Evolutionary conservation across 1,140 invertebrate species (phyloP).

Genomic region (Papilio xuthus): DNA sequence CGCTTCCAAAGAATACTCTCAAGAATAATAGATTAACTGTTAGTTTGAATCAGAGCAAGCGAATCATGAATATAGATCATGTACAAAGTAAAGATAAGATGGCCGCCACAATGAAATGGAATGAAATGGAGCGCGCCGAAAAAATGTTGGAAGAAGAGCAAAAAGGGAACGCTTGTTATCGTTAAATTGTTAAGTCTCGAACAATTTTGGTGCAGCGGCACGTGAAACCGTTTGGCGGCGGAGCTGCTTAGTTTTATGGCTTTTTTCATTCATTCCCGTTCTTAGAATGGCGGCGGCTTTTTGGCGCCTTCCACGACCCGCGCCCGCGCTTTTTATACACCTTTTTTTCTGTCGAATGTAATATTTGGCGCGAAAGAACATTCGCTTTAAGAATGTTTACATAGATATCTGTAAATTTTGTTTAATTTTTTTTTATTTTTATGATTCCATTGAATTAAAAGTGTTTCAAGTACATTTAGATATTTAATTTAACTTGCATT

Average conservation of each 20-base stretch:
- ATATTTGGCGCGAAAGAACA: slow-evolving; percentile 51
- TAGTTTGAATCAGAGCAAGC: slow-evolving; percentile 37
- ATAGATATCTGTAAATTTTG: slow-evolving; percentile 23
- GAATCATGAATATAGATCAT: slow-evolving; percentile 49
- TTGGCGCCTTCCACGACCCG: slow-evolving; percentile 70
- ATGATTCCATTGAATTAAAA: slow-evolving; percentile 23
- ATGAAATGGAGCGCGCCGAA: slow-evolving; percentile 49
- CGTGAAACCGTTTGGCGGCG: slow-evolving; percentile 72
- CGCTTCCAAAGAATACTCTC: background rate
- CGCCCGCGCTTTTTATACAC: slow-evolving; percentile 48
- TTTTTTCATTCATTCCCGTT: slow-evolving; percentile 76
- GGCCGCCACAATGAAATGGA: slow-evolving; percentile 53
- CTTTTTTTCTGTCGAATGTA: slow-evolving; percentile 49
- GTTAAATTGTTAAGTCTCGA: slow-evolving; percentile 67
- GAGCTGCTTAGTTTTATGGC: slow-evolving; percentile 62
- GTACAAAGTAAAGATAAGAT: slow-evolving; percentile 39
- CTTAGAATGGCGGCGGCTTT: slow-evolving; percentile 73
- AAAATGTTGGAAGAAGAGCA: slow-evolving; percentile 46
- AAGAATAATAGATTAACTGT: slow-evolving; percentile 32
- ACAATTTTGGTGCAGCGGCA: slow-evolving; percentile 70
- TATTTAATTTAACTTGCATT: background rate
- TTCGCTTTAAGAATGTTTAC: slow-evolving; percentile 39
- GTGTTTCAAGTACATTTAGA: background rate
- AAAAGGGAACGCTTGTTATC: slow-evolving; percentile 61
- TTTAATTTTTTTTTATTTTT: slow-evolving; percentile 20